These are phyloP conservation scores for Parazoanthus swiftii DNA, from an alignment of 92 coral and sea anemone genomes.

Conservation along the genomic window DNA sequence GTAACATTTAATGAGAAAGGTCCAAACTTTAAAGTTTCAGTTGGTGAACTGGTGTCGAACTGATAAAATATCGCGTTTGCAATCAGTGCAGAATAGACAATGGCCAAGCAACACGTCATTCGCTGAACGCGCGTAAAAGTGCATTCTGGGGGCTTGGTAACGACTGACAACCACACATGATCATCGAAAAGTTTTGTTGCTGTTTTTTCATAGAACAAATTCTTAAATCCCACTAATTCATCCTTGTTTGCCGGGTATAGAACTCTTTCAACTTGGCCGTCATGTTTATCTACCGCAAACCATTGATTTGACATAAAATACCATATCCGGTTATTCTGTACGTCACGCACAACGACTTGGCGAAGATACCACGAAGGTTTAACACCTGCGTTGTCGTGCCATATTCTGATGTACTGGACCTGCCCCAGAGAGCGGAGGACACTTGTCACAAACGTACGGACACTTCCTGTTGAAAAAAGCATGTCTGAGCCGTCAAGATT, in stretches of 20 bases:
- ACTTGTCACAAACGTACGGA: constrained; percentile 55
- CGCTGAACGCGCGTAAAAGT: constrained; percentile 73
- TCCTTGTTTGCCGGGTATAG: constrained; percentile 59
- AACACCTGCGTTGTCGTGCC: constrained; percentile 86
- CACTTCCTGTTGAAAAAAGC: constrained; percentile 67
- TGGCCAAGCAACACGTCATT: constrained; percentile 49
- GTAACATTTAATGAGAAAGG: constrained; percentile 45
- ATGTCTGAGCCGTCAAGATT: constrained; percentile 42
- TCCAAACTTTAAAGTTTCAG: constrained; percentile 31
- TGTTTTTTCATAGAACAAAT: constrained; percentile 60
- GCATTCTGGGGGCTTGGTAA: constrained; percentile 62
- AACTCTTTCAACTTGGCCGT: constrained; percentile 60
- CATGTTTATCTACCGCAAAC: constrained; percentile 82
- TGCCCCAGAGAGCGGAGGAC: constrained; percentile 67
- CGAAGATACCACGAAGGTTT: constrained; percentile 73
- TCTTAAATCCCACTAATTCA: constrained; percentile 65
- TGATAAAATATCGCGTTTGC: constrained; percentile 60
- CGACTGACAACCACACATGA: constrained; percentile 78
- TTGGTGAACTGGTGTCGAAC: neutral
- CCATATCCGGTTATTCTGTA: constrained; percentile 55
- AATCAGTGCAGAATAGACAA: constrained; percentile 48
- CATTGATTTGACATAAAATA: constrained; percentile 72
- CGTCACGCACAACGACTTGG: constrained; percentile 64
- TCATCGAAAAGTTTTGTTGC: constrained; percentile 61
- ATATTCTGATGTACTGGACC: constrained; percentile 62